Evolutionary conservation across 2,888 invertebrate species (phyloP).

Genomic region (Protodeltote pygarga): DNA sequence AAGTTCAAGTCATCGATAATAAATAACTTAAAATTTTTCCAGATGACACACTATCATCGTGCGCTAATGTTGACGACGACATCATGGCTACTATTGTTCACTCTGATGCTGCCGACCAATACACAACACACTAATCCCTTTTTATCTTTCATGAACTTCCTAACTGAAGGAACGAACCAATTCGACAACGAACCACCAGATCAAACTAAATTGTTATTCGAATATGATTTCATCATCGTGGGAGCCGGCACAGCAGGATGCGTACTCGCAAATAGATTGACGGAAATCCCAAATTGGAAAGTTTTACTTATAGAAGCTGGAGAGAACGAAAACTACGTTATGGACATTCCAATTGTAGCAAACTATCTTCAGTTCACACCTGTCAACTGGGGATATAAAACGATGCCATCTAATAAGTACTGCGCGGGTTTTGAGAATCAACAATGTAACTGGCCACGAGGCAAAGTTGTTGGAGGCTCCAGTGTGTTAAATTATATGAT

Average conservation of each 20-base stretch:
- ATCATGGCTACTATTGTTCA: slow-evolving; percentile 59
- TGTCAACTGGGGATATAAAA: slow-evolving; percentile 93
- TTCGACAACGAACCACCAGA: slow-evolving; percentile 84
- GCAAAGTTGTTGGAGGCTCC: slow-evolving; percentile 93
- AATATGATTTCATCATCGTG: slow-evolving; percentile 88
- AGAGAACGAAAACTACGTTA: slow-evolving; percentile 88
- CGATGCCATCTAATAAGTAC: slow-evolving; percentile 90
- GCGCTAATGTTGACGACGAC: slow-evolving; percentile 52
- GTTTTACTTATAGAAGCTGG: slow-evolving; percentile 88
- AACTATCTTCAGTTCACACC: slow-evolving; percentile 90
- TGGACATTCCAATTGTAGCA: slow-evolving; percentile 91
- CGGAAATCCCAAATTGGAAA: slow-evolving; percentile 81
- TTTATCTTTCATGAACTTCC: slow-evolving; percentile 80
- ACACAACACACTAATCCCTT: slow-evolving; percentile 68
- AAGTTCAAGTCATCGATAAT: neutral
- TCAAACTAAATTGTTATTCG: slow-evolving; percentile 66
- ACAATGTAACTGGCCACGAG: slow-evolving; percentile 92
- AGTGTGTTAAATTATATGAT: slow-evolving; percentile 94
- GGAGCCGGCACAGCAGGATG: slow-evolving; percentile 90
- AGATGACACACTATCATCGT: slow-evolving; percentile 67
- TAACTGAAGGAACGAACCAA: slow-evolving; percentile 83
- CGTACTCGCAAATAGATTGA: slow-evolving; percentile 88
- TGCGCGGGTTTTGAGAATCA: slow-evolving; percentile 91
- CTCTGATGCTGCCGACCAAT: slow-evolving; percentile 52
- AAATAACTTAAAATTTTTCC: slow-evolving; percentile 50